Percentiles rank a stretch among this genome's conserved stretches.
Evolutionary conservation across 2,113 vertebrate species (phyloP).

Genomic region (Athene cunicularia): DNA sequence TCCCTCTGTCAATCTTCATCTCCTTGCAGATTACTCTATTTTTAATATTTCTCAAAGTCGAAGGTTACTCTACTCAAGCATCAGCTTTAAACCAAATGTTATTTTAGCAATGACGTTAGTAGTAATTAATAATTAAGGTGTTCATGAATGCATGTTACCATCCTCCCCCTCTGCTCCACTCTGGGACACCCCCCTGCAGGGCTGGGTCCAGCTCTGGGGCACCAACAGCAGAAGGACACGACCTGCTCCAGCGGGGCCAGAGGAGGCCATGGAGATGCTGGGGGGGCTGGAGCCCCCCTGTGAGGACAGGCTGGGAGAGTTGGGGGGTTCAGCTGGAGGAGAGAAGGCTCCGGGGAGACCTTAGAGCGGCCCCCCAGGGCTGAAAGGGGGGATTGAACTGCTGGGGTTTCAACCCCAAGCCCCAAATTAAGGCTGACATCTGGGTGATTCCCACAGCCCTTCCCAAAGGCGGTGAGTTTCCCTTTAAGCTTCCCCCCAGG

Average conservation of each 20-base stretch:
- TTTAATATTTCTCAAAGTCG: not conserved
- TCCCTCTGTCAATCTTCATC: conserved; percentile 53
- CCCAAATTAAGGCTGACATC: no score
- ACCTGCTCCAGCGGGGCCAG: fast-evolving
- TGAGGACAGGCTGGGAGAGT: not conserved
- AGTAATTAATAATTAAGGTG: conserved; percentile 46
- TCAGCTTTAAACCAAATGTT: conserved; percentile 41
- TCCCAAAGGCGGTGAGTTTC: no score
- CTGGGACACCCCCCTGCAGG: not conserved
- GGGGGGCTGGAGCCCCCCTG: not conserved
- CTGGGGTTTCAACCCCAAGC: no score
- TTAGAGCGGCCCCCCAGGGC: fast-evolving
- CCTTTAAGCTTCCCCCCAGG: no score
- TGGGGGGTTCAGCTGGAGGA: not conserved
- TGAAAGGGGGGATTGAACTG: not conserved
- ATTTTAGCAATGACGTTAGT: not conserved
- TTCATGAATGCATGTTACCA: not conserved
- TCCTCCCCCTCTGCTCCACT: not conserved
- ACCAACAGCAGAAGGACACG: fast-evolving
- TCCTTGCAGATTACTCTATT: conserved; percentile 19
- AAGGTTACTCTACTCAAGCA: conserved; percentile 2
- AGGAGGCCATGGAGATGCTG: fast-evolving
- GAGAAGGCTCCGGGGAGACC: not conserved
- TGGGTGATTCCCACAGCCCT: no score
- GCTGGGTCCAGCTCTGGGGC: fast-evolving